A percentile compares a stretch with the other conserved stretches of the same genome.
These are phyloP conservation scores for Pegoplata infirma DNA, from an alignment of 2,888 invertebrate genomes.

Conservation along the genomic window DNA sequence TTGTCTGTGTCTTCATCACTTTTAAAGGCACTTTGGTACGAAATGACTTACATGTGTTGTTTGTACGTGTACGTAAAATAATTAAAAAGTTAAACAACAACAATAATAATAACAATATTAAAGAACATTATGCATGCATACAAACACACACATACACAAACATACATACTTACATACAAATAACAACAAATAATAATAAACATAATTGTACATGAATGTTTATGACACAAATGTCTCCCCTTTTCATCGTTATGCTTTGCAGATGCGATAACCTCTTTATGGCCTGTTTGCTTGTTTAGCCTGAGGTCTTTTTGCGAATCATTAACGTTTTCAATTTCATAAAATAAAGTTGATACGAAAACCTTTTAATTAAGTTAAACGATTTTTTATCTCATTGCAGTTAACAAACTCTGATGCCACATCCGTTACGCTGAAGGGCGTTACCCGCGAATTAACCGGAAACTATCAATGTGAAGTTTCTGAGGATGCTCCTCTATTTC, in stretches of 20 bases:
- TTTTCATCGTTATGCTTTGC: background rate
- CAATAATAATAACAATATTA: background rate
- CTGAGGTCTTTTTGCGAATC: background rate
- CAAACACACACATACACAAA: background rate
- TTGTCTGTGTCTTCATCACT: too few species aligned
- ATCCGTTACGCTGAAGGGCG: constrained; percentile 80
- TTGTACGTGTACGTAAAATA: constrained; percentile 4
- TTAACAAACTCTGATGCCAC: constrained; percentile 79
- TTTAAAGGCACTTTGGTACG: background rate
- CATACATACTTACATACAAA: background rate
- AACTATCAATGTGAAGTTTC: constrained; percentile 81
- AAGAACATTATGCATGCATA: background rate
- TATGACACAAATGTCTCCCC: constrained; percentile 2
- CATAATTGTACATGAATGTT: constrained; percentile 2
- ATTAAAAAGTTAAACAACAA: constrained; percentile 16
- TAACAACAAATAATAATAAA: background rate
- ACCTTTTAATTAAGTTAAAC: background rate
- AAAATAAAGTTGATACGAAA: background rate
- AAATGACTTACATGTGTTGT: background rate
- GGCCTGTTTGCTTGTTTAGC: background rate
- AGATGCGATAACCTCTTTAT: background rate
- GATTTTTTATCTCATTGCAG: too few species aligned
- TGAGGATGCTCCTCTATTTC: constrained; percentile 81
- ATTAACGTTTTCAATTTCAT: constrained; percentile 4
- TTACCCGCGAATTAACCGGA: constrained; percentile 80